Evolutionary conservation across 2,888 invertebrate genomes (phyloP), one percentile per base, ranked within the genome.

Genomic region (Willowsia nigromaculata): DNA sequence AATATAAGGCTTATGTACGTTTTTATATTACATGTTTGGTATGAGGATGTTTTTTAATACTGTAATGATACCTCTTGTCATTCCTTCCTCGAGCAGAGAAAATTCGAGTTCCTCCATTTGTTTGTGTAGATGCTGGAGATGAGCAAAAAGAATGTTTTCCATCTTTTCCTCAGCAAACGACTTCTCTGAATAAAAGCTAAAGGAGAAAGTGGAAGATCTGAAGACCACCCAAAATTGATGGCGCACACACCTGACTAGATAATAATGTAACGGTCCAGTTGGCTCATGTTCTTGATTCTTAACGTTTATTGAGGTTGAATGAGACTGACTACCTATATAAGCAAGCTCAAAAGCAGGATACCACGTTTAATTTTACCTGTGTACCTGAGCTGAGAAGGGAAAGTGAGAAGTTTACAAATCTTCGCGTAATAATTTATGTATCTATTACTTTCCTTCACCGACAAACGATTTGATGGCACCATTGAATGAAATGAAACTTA

Each of bases 161-260:
- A 37, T 37, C 18, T 68, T 37, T 9, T 68, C 65, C 9, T 18
- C 65, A n/a, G 37, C 18, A 68, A 68, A 33, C 43, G 47, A 47
- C 13, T 74, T 47, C 30, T 76, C 43, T 0, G 53, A 27, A 76
- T 76, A 30, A 30, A 76, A 50, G 30, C 40, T 71, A 18, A 76
- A 6, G 27, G 40, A n/a, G 47, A 47, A 50, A 47, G 22, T 25
- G 22, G 71, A 11, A 22, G 22, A 71, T 27, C 30, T 13, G 30
- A 71, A 71, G 9, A 76, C n/a, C 50, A 53, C 76, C 30, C 22
- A 15, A 76, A 76, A 76, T 76, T 76, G 76, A 76, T 76, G 43
- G 76, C 76, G 30, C 43, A 37, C 76, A 76, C 76, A 76, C 76
- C 76, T 76, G 76, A 76, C 76, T 76, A 50, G 76, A 53, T 76